These are phyloP conservation scores for Gadopsis marmoratus DNA, from an alignment of 2,797 vertebrate genomes.

Conservation along the genomic window DNA sequence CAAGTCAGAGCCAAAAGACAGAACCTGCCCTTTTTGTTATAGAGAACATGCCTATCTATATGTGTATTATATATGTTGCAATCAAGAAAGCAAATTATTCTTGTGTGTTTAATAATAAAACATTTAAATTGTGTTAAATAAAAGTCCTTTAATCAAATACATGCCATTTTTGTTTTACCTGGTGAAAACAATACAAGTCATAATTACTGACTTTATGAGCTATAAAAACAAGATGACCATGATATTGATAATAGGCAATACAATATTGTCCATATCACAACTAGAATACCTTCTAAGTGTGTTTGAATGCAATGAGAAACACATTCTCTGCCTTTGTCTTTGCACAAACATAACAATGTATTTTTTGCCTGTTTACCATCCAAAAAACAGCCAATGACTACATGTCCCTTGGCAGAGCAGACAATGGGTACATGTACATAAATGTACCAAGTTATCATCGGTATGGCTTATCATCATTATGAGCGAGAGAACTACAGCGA, in stretches of 20 bases:
- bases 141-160: slow-evolving; percentile 12
- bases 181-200: background rate
- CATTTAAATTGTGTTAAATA: slow-evolving; percentile 8
- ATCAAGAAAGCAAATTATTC: slow-evolving; percentile 28
- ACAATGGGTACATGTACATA: background rate
- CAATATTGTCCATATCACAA: background rate
- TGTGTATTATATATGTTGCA: slow-evolving; percentile 30
- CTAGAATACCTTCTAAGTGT: background rate
- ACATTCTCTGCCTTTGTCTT: no score
- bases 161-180: slow-evolving; percentile 1
- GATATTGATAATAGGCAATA: background rate
- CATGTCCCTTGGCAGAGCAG: background rate
- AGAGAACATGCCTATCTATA: background rate
- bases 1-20: slow-evolving; percentile 8
- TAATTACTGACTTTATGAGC: slow-evolving; percentile 1
- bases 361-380: background rate
- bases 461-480: background rate
- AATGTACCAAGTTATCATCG: no score
- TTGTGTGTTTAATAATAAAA: slow-evolving; percentile 55
- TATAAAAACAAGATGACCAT: background rate
- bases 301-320: background rate
- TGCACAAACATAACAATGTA: no score
- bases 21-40: background rate
- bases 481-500: background rate
- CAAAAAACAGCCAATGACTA: background rate